Percentiles rank a stretch among this genome's conserved stretches.
phyloP scores from a whole-genome alignment of 2,113 vertebrate genomes.

The Cyanoramphus novaezelandiae region DNA sequence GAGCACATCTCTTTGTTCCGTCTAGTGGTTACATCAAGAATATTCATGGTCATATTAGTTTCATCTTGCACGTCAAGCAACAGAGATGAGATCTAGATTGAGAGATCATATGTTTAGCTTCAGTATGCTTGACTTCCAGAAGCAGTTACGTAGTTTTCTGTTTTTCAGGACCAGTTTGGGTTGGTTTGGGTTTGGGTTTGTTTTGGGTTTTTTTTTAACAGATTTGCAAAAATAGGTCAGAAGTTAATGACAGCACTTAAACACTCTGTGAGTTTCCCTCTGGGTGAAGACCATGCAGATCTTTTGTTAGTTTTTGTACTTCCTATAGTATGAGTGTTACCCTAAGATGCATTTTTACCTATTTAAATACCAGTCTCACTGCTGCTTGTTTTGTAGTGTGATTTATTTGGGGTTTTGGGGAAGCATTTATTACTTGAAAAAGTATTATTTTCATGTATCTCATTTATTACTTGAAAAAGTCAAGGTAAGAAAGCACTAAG shows the following conservation, averaged over 20 bases:
- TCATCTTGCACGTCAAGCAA: neutral
- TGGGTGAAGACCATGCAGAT: neutral
- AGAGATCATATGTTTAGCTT: neutral
- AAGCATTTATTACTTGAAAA: neutral
- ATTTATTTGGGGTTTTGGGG: neutral
- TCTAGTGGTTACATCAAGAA: neutral
- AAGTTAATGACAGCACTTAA: neutral
- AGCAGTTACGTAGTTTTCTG: no score
- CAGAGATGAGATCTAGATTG: neutral
- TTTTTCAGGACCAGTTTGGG: neutral
- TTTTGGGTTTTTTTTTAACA: neutral
- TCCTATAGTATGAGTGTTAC: neutral
- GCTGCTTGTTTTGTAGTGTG: no score
- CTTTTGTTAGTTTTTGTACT: neutral
- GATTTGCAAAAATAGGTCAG: neutral
- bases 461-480: neutral
- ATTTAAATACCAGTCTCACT: neutral
- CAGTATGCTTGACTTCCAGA: neutral
- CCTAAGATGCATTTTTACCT: neutral
- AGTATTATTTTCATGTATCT: no score
- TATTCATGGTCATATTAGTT: neutral
- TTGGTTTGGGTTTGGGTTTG: neutral
- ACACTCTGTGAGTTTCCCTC: neutral
- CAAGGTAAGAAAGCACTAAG: neutral
- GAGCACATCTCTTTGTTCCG: fast-evolving